Base-by-base conservation (phyloP, 2,113 vertebrate species). In the Triplophysa tibetana region DNA sequence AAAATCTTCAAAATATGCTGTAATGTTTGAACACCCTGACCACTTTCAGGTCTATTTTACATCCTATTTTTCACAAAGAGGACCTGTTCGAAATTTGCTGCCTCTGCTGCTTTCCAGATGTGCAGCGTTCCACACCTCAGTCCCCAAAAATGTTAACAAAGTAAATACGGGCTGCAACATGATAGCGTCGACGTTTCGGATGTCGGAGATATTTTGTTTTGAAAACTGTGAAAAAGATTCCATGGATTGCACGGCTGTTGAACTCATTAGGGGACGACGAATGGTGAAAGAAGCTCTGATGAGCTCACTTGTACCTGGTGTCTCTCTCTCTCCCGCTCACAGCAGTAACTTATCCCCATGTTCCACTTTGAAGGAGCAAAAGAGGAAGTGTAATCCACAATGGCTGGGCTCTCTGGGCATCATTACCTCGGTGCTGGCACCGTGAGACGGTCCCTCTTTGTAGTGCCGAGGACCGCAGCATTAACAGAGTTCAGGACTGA, bases 1-100 rank as follows among this genome's bases (percentile, higher is more conserved):
- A 90, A 91, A 88, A 90, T 91, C 91, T 90, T 93, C 88, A 92
- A 92, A 93, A 93, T 92, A 92, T 89, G 88, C 89, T 83, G 86
- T 91, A 90, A 92, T 90, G 90, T 91, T 92, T 90, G 87, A 93
- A 91, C 91, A 89, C 75, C 79, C 85, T 87, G 87, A 86, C 83
- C 68, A 73, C 87, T 89, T 90, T 87, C 80, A 21, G 61, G 70
- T 67, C 72, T 84, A 83, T 88, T 91, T 86, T 76, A 86, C 81
- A 83, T 90, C 83, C 86, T 87, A 88, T 90, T 90, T 91, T 92
- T 89, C 87, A 91, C 88, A 92, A 93, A 92, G 89, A 90, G 85
- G 90, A 92, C 91, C 90, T 92, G 89, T 92, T 92, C 82, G 85
- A 89, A 88, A 86, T 87, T 83, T 50, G n/a, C 84, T 81, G 88